These are phyloP conservation scores for Tinamus major DNA, from an alignment of 2,797 vertebrate species.

Conservation along the genomic window DNA sequence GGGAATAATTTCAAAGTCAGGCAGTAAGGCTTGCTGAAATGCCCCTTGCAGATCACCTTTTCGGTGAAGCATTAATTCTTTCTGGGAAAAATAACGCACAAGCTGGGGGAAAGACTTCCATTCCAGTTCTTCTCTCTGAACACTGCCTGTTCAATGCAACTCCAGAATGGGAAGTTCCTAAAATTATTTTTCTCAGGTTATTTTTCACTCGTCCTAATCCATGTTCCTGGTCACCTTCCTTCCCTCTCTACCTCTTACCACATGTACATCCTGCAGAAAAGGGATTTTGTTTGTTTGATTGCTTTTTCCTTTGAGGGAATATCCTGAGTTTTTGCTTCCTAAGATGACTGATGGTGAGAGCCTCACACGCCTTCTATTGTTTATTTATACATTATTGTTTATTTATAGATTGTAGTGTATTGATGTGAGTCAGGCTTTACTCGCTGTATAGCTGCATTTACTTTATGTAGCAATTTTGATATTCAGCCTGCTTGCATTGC, in stretches of 20 bases:
- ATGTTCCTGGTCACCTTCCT: background rate
- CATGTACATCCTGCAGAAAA: background rate
- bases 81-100: slow-evolving; percentile 43
- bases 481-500: background rate
- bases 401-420: background rate
- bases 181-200: background rate
- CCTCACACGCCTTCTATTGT: background rate
- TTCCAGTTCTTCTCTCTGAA: background rate
- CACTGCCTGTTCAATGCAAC: background rate
- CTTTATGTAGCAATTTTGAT: background rate
- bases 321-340: background rate
- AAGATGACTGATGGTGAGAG: background rate
- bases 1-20: slow-evolving; percentile 62
- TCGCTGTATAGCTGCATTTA: background rate
- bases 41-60: slow-evolving; percentile 69
- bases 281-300: background rate
- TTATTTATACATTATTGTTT: background rate
- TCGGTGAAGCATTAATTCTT: slow-evolving; percentile 59
- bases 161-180: background rate
- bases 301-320: background rate
- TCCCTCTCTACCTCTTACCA: background rate
- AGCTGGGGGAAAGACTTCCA: slow-evolving; percentile 17
- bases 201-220: background rate
- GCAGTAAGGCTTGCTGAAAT: slow-evolving; percentile 50
- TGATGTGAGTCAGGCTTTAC: background rate